Evolutionary conservation across 1,140 invertebrate genomes (phyloP).

Genomic region (Drosophila ironensis): DNA sequence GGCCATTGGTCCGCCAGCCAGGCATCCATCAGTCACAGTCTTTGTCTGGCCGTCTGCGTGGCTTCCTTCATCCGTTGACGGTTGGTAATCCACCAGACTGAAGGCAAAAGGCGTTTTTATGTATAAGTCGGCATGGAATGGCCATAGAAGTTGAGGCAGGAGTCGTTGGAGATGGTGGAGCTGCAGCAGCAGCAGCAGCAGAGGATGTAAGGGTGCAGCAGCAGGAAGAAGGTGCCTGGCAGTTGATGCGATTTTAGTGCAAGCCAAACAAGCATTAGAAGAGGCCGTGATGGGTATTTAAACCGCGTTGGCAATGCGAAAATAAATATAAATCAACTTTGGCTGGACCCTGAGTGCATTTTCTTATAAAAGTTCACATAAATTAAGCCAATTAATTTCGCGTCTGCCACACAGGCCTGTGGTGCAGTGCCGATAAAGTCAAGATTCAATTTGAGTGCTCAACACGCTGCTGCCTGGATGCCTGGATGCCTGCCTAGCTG

Average conservation of each 20-base stretch:
- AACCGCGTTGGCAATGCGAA: conserved; percentile 25
- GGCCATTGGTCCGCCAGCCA: conserved; percentile 28
- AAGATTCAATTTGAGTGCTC: conserved; percentile 70
- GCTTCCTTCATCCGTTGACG: conserved; percentile 47
- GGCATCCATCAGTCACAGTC: conserved; percentile 61
- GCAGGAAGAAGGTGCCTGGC: neutral
- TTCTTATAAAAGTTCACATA: conserved; percentile 53
- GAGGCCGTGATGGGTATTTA: conserved; percentile 35
- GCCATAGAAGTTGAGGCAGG: conserved; percentile 6
- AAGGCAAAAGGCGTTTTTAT: conserved; percentile 33
- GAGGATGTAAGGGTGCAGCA: too few species aligned
- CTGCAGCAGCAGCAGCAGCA: too few species aligned
- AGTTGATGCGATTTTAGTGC: conserved; percentile 19
- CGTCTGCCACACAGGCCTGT: conserved; percentile 56
- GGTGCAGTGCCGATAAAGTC: conserved; percentile 66
- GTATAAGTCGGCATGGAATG: conserved; percentile 20
- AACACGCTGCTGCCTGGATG: conserved; percentile 41
- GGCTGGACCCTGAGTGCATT: conserved; percentile 33
- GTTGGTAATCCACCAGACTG: conserved; percentile 47
- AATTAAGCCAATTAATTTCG: conserved; percentile 74
- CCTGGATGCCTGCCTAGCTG: too few species aligned
- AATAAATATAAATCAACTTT: conserved; percentile 48
- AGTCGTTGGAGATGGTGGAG: too few species aligned
- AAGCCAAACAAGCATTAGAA: conserved; percentile 32
- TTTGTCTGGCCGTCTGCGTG: conserved; percentile 38